phyloP scores from a whole-genome alignment of 2,888 invertebrate species.

The Drosophila percnosoma region DNA sequence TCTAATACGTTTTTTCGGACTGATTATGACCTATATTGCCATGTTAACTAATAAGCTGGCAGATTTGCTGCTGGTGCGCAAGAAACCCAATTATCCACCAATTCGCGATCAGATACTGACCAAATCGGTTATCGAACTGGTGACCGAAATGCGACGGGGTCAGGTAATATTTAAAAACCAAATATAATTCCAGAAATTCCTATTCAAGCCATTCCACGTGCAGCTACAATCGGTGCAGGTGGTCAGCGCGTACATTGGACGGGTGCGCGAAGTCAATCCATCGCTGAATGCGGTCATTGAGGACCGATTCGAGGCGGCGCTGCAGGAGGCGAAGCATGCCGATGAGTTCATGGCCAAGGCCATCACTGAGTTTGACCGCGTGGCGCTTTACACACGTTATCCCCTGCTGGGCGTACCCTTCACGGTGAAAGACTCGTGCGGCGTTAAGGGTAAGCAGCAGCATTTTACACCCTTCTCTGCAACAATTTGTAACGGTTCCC shows the following conservation, averaged over 20 bases:
- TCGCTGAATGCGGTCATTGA: conserved; percentile 90
- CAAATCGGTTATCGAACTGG: conserved; percentile 71
- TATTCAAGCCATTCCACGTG: conserved; percentile 19
- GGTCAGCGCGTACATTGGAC: conserved; percentile 87
- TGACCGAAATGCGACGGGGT: conserved; percentile 65
- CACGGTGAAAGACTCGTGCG: conserved; percentile 92
- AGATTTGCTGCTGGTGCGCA: conserved; percentile 48
- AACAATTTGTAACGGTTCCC: background rate
- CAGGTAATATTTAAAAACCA: conserved; percentile 55
- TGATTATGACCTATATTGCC: conserved; percentile 60
- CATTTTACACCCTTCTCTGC: background rate
- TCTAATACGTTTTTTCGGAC: conserved; percentile 62
- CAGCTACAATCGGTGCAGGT: conserved; percentile 88
- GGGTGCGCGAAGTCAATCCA: conserved; percentile 89
- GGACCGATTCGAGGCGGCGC: conserved; percentile 88
- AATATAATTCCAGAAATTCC: background rate
- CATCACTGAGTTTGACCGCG: conserved; percentile 62
- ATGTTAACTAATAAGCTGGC: conserved; percentile 60
- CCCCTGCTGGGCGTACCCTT: conserved; percentile 93
- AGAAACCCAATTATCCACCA: conserved; percentile 64
- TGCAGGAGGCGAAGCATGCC: conserved; percentile 88
- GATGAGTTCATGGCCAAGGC: conserved; percentile 85
- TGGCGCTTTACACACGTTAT: conserved; percentile 84
- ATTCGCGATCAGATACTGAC: conserved; percentile 68
- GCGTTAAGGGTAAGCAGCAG: conserved; percentile 87